A percentile compares a stretch with the other conserved stretches of the same genome.
Conservation (phyloP, 2,888 invertebrate genomes). For the Caenorhabditis japonica region DNA sequence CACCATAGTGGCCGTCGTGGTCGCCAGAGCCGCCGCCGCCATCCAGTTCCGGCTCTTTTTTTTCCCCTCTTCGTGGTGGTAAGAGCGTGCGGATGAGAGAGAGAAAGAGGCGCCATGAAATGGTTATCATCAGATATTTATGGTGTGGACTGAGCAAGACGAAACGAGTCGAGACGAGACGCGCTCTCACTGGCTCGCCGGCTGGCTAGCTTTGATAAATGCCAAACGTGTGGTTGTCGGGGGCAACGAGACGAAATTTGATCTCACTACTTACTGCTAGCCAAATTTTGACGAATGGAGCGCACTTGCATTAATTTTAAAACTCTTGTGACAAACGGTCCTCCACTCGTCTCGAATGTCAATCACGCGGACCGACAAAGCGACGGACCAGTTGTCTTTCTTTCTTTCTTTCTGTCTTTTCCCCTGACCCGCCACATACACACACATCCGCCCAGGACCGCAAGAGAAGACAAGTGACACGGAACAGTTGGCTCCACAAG, state of each 20-base stretch:
- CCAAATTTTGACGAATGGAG: neutral
- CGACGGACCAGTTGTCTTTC: constrained; percentile 21
- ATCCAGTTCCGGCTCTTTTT: no score
- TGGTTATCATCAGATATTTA: constrained; percentile 46
- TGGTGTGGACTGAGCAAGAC: constrained; percentile 21
- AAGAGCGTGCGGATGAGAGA: constrained; percentile 22
- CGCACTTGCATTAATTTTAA: constrained; percentile 2
- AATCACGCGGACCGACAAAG: neutral
- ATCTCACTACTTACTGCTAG: no score
- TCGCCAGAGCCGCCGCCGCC: no score
- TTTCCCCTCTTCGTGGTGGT: no score
- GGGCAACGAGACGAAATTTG: no score
- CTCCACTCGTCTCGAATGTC: neutral
- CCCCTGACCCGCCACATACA: no score
- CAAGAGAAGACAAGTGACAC: constrained; percentile 39
- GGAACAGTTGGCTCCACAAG: constrained; percentile 41
- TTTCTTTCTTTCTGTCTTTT: constrained; percentile 8
- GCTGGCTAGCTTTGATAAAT: no score
- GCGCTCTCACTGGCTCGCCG: no score
- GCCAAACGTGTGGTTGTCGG: no score
- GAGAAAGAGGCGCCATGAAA: constrained; percentile 7
- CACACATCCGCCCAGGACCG: no score
- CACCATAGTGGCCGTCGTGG: no score
- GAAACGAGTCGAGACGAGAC: neutral
- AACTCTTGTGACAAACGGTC: neutral